A percentile compares a stretch with the other conserved stretches of the same genome.
Evolutionary conservation across 2,113 vertebrate species (phyloP).

Genomic region (Zosterops hypoxanthus): DNA sequence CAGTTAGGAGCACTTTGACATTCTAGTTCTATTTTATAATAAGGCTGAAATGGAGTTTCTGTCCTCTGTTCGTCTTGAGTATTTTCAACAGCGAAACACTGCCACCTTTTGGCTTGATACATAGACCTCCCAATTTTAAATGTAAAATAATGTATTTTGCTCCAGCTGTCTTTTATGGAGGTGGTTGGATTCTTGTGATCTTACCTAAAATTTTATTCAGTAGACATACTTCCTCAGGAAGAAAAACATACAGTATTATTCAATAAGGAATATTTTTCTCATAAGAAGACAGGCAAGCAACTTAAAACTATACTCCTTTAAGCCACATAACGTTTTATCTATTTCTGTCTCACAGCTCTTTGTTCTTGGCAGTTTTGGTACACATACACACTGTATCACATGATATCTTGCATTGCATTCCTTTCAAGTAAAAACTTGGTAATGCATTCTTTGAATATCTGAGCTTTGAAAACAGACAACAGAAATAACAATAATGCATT

Average conservation of each 20-base stretch:
- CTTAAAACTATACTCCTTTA: background rate
- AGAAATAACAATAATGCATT: background rate
- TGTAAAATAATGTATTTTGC: background rate
- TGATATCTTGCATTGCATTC: background rate
- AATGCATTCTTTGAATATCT: background rate
- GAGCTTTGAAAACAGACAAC: background rate
- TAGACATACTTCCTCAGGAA: background rate
- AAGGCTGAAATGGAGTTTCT: constrained; percentile 22
- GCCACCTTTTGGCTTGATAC: constrained; percentile 75
- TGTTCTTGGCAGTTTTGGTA: background rate
- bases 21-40: constrained; percentile 35
- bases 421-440: background rate
- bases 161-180: background rate
- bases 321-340: background rate
- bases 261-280: background rate
- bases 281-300: background rate
- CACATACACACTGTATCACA: background rate
- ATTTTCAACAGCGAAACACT: constrained; percentile 73
- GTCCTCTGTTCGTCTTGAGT: background rate
- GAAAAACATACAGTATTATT: background rate
- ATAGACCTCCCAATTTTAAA: background rate
- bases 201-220: background rate
- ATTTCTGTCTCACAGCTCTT: background rate
- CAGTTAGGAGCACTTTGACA: constrained; percentile 46
- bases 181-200: background rate